Evolutionary conservation across 2,797 vertebrate species (phyloP).

Genomic region (Picus viridis): DNA sequence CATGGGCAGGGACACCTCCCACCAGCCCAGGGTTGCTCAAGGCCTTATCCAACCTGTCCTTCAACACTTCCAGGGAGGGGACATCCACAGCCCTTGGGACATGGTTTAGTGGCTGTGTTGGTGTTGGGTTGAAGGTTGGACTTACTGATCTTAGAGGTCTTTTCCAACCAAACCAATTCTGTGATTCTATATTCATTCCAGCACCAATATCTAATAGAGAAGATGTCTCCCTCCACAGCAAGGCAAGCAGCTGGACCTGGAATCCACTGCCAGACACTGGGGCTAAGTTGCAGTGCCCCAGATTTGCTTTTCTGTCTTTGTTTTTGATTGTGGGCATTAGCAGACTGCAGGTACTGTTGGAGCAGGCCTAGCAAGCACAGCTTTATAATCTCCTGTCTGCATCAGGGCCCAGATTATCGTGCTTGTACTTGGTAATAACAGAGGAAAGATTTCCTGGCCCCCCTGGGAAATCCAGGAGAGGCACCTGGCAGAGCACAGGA

Average conservation of each 20-base stretch:
- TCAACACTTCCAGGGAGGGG: too few relatives aligned
- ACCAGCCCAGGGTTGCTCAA: too few relatives aligned
- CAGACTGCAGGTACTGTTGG: conserved; percentile 16
- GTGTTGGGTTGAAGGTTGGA: too few relatives aligned
- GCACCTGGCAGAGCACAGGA: background rate
- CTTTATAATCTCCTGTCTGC: conserved; percentile 32
- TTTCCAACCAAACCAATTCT: too few relatives aligned
- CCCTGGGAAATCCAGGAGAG: conserved; percentile 16
- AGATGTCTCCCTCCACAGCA: background rate
- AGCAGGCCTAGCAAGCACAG: conserved; percentile 1
- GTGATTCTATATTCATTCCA: background rate
- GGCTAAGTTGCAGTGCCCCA: background rate
- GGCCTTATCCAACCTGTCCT: too few relatives aligned
- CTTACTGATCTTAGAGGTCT: too few relatives aligned
- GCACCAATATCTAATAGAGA: background rate
- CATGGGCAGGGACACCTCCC: too few relatives aligned
- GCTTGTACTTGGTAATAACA: conserved; percentile 39
- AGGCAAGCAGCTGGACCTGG: background rate
- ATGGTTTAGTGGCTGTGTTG: too few relatives aligned
- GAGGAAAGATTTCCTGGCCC: conserved; percentile 6
- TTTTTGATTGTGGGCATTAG: conserved; percentile 40
- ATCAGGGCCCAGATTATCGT: conserved; percentile 17
- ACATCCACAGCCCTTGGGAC: too few relatives aligned
- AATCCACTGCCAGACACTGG: background rate
- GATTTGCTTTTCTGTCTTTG: background rate